Evolutionary conservation across 2,113 vertebrate genomes (phyloP), one percentile per base, ranked within the genome.

Genomic region (Egretta garzetta): DNA sequence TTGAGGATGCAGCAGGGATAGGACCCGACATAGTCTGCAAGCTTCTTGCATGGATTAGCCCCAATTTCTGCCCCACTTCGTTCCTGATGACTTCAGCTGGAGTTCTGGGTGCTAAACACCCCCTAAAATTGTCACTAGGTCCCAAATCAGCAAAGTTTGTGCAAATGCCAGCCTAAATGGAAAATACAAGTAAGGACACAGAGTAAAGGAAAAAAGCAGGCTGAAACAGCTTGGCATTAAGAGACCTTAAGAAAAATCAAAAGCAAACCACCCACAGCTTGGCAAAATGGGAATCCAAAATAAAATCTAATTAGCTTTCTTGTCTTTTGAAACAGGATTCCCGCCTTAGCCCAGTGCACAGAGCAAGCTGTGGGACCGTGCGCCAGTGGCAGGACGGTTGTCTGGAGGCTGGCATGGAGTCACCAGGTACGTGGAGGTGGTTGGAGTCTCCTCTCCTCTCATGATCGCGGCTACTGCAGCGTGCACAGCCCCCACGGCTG

Each of bases 291-390:
- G 43, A 88, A 75, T 60, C 19, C 33, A 52, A 28, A 79, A 14
- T 33, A 68, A 75, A 75, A 45, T 53, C 37, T 53, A 43, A 28
- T 43, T 50, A 12, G 5, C 41, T 5, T 4, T 28, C 45, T 50
- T 53, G 2, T 68, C 55, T 80, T 71, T 53, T 66, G 63, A 84
- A 83, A 27, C 7, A 79, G n/a, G n/a, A 28, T 35, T 84, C 28
- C 37, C 23, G 4, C 13, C 20, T 16, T 55, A 77, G 55, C 60
- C 24, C 5, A 74, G 6, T 22, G 16, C 47, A 33, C 18, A 45
- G 56, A 35, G 10, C 11, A 8, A 84, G 52, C 14, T 19, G 4
- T 0, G 0, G 49, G 39, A 5, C 20, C 23, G 8, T 4, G 1
- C 2, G 17, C 37, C 50, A 41, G 5, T 16, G 80, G 50, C 15